Conservation (phyloP, 2,888 invertebrate genomes). For the Pyrgus malvae region DNA sequence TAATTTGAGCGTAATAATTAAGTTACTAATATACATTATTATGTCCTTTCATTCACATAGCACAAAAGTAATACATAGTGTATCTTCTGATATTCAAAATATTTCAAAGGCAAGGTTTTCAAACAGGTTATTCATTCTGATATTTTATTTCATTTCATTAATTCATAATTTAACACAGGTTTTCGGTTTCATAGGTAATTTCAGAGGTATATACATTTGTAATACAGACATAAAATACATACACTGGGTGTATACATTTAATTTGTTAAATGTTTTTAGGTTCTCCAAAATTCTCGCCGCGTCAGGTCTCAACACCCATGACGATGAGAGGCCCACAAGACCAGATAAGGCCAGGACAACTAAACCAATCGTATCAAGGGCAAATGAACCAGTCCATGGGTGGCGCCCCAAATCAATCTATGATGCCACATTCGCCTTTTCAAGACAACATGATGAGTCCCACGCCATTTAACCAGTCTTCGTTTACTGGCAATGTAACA, state of each 20-base stretch:
- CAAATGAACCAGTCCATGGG: constrained; percentile 63
- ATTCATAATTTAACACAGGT: no score
- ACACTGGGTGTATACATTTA: not conserved
- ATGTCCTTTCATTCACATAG: no score
- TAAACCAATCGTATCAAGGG: constrained; percentile 61
- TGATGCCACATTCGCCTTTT: constrained; percentile 60
- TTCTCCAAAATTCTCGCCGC: constrained; percentile 73
- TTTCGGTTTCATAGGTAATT: no score
- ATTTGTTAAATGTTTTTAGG: constrained; percentile 42
- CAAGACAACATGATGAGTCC: constrained; percentile 62
- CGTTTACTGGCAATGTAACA: constrained; percentile 58
- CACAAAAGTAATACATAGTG: no score
- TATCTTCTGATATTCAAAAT: no score
- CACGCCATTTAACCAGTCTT: constrained; percentile 63
- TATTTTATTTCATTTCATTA: no score
- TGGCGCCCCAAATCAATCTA: constrained; percentile 53
- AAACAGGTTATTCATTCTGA: no score
- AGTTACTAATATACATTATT: no score
- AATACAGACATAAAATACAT: no score
- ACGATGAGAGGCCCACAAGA: constrained; percentile 60
- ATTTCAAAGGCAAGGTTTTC: no score
- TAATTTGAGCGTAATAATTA: no score
- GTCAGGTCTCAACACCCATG: constrained; percentile 78
- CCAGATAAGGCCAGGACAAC: constrained; percentile 55
- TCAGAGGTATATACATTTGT: no score